phyloP scores from a whole-genome alignment of 2,797 vertebrate genomes.

The Pseudotriccus pelzelni region DNA sequence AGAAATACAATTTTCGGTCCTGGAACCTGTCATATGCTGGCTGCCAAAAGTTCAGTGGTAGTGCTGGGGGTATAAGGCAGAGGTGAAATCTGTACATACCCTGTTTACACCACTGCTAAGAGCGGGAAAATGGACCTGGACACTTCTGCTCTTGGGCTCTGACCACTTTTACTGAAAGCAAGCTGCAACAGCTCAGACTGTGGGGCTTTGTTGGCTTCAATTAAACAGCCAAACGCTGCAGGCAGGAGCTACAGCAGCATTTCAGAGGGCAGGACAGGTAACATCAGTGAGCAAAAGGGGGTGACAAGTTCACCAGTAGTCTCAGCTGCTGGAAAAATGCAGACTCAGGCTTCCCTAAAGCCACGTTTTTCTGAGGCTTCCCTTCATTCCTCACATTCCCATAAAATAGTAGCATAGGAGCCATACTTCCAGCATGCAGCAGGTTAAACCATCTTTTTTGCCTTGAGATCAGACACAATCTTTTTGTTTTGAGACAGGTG shows the following conservation, averaged over 20 bases:
- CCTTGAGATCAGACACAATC: neutral
- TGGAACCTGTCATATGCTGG: neutral
- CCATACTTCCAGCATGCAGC: neutral
- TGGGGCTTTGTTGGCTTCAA: neutral
- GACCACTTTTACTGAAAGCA: neutral
- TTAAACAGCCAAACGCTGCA: neutral
- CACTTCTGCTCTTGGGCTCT: neutral
- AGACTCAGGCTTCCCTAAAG: neutral
- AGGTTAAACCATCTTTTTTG: neutral
- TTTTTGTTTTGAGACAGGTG: neutral
- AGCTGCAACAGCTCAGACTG: neutral
- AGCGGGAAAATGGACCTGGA: neutral
- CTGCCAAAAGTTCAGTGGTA: neutral
- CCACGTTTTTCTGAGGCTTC: neutral
- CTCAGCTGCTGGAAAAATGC: neutral
- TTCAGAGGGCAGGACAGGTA: neutral
- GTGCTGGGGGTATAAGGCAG: neutral
- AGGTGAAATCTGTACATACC: neutral
- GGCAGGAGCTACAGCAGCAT: neutral
- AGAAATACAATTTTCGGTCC: neutral
- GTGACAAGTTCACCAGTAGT: neutral
- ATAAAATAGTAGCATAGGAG: neutral
- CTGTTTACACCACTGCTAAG: neutral
- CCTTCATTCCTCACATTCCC: neutral
- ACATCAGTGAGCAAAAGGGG: accelerated